These are phyloP conservation scores for Thunnus albacares DNA, from an alignment of 2,797 vertebrate genomes.

Conservation along the genomic window DNA sequence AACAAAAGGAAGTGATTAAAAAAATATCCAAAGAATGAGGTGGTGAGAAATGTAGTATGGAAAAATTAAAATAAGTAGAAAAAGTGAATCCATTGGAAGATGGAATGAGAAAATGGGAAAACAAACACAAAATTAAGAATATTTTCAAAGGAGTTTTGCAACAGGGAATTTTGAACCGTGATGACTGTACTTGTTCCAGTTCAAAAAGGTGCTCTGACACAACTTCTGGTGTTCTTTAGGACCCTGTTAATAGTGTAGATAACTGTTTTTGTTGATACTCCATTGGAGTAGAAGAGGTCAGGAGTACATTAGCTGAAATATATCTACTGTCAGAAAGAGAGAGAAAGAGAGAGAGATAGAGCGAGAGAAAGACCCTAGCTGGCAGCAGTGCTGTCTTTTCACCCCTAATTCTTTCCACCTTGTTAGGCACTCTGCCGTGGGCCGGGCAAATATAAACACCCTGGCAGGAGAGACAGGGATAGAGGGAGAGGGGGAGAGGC, in stretches of 20 bases:
- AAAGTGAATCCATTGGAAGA: not conserved
- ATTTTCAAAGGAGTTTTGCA: not conserved
- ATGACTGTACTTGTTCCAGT: not conserved
- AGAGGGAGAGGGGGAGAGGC: constrained; percentile 43
- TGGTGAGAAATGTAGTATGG: not conserved
- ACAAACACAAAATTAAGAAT: not conserved
- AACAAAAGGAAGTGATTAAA: not conserved
- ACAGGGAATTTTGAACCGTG: not conserved
- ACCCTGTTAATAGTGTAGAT: constrained; percentile 24
- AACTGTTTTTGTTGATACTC: constrained; percentile 67
- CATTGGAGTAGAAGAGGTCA: constrained; percentile 72
- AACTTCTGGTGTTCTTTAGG: constrained; percentile 14
- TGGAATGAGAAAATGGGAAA: not conserved
- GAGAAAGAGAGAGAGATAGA: constrained; percentile 37
- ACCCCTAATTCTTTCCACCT: constrained; percentile 86
- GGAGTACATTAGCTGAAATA: constrained; percentile 83
- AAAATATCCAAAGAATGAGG: not conserved
- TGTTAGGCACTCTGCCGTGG: constrained; percentile 86
- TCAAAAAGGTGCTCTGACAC: constrained; percentile 22
- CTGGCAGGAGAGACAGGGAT: constrained; percentile 73
- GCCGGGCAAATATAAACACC: constrained; percentile 88
- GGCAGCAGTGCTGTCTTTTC: constrained; percentile 85
- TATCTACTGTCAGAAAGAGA: constrained; percentile 78
- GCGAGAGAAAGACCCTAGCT: constrained; percentile 74
- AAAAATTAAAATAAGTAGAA: not conserved